phyloP scores from a whole-genome alignment of 1,140 invertebrate genomes.

The Dendrolimus punctatus region DNA sequence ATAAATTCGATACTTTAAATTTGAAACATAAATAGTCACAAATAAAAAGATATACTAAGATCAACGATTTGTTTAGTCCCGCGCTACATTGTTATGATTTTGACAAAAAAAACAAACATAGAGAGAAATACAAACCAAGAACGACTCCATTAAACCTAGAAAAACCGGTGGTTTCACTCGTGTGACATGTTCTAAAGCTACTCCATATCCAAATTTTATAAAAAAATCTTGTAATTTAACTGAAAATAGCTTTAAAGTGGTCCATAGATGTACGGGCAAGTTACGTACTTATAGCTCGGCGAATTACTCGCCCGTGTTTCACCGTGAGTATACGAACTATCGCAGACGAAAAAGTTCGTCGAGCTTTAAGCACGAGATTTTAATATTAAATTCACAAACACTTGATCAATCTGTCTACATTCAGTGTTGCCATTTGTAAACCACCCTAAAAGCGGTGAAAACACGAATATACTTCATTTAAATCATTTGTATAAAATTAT shows the following conservation, averaged over 20 bases:
- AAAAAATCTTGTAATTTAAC: not conserved
- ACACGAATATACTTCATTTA: slow-evolving; percentile 4
- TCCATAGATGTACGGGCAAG: too few species aligned
- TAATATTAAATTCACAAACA: not conserved
- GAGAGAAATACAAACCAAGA: slow-evolving; percentile 21
- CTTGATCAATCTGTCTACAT: not conserved
- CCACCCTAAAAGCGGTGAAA: too few species aligned
- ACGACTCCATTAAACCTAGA: slow-evolving; percentile 37
- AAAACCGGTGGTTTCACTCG: slow-evolving; percentile 59
- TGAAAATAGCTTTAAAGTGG: not conserved
- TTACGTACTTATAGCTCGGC: too few species aligned
- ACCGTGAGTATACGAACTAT: slow-evolving; percentile 3
- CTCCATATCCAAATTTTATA: slow-evolving; percentile 22
- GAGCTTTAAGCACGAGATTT: too few species aligned
- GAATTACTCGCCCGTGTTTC: not conserved
- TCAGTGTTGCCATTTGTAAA: not conserved
- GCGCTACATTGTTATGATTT: slow-evolving; percentile 24
- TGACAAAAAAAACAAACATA: slow-evolving; percentile 14
- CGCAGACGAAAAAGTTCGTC: not conserved
- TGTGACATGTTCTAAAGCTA: slow-evolving; percentile 63
- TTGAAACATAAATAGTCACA: slow-evolving; percentile 8
- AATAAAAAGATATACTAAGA: slow-evolving; percentile 6
- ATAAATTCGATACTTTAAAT: slow-evolving; percentile 4
- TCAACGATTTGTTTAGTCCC: slow-evolving; percentile 24
- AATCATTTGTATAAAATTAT: slow-evolving; percentile 3